Percentiles rank a stretch among this genome's conserved stretches.
Conservation (phyloP, 1,140 invertebrate genomes). For the Diploscapter pachys region DNA sequence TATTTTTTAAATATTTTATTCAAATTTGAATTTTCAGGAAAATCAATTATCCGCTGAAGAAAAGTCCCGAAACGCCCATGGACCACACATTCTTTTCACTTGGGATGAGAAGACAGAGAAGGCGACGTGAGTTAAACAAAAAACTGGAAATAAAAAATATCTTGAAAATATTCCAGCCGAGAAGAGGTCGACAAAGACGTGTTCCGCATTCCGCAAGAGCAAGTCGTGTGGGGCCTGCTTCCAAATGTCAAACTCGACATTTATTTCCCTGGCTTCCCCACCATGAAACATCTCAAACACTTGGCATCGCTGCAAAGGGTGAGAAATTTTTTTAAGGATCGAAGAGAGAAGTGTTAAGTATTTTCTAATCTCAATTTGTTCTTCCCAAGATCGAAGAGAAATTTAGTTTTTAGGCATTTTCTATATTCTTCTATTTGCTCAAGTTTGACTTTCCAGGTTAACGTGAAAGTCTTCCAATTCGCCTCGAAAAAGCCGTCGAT, state of each 20-base stretch:
- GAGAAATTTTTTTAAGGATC: constrained; percentile 2
- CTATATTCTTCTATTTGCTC: constrained; percentile 61
- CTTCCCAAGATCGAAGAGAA: constrained; percentile 38
- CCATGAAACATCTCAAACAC: constrained; percentile 77
- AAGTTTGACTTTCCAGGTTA: constrained; percentile 67
- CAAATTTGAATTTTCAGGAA: neutral
- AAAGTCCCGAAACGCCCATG: constrained; percentile 73
- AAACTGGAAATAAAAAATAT: too few relatives aligned
- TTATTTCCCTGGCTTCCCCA: constrained; percentile 84
- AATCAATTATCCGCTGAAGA: constrained; percentile 70
- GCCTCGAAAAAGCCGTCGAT: constrained; percentile 75
- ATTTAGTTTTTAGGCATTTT: constrained; percentile 48
- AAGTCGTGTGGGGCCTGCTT: constrained; percentile 73
- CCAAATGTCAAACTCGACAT: constrained; percentile 70
- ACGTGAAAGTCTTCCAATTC: constrained; percentile 81
- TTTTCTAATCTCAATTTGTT: neutral
- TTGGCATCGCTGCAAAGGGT: constrained; percentile 62
- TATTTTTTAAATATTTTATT: neutral
- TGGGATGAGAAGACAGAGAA: constrained; percentile 7
- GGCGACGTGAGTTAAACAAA: neutral
- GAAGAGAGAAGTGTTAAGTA: neutral
- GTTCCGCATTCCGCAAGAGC: constrained; percentile 61
- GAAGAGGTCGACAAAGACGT: constrained; percentile 40
- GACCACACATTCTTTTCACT: constrained; percentile 77
- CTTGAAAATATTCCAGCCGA: neutral